phyloP scores from a whole-genome alignment of 2,797 vertebrate genomes.

The Chelidonichthys spinosus region DNA sequence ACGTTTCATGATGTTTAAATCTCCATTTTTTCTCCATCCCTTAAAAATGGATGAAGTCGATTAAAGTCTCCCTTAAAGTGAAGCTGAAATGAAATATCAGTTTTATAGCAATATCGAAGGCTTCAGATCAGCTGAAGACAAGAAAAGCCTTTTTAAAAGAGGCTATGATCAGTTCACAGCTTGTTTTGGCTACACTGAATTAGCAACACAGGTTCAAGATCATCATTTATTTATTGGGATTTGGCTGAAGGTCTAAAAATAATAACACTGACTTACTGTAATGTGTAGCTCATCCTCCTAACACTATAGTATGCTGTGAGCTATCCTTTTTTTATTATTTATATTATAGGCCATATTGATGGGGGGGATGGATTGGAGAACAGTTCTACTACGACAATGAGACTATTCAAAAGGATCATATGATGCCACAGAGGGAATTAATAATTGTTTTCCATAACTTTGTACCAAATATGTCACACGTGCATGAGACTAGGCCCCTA shows the following conservation, averaged over 20 bases:
- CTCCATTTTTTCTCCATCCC: too few species aligned
- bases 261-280: background rate
- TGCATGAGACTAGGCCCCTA: background rate
- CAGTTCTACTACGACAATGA: background rate
- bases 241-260: background rate
- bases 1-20: background rate
- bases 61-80: background rate
- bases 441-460: slow-evolving; percentile 6
- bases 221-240: background rate
- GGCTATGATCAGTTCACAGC: background rate
- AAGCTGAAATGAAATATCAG: background rate
- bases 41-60: background rate
- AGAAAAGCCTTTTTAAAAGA: background rate
- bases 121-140: background rate
- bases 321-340: background rate
- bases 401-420: background rate
- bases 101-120: background rate
- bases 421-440: background rate
- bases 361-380: background rate
- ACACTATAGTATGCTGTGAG: background rate
- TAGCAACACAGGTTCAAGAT: background rate
- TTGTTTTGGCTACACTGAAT: background rate
- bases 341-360: background rate
- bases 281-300: background rate
- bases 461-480: background rate